Evolutionary conservation across 23 tunicate species (phyloP), one percentile per base, ranked within the genome.

Genomic region (Trididemnum miniatum): DNA sequence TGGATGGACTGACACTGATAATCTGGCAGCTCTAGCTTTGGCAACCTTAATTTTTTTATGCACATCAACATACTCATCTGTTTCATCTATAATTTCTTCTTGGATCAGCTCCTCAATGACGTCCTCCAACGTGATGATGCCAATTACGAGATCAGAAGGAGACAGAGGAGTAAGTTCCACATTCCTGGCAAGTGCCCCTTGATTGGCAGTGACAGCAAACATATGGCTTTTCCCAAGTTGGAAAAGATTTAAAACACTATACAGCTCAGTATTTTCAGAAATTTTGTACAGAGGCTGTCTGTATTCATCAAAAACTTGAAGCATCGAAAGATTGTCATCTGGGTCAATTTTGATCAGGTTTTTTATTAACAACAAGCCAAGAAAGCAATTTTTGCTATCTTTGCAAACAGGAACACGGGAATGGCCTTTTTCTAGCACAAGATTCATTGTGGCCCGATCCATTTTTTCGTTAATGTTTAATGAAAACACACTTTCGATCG

Each of bases 61-160:
- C 20, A 92, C 87, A 51, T 88, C 92, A 66, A 87, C 66, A 65
- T 86, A 91, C 1, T 73, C 86, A 76, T 96, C 99, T 28, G 99
- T 96, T 74, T 96, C 99, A 76, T 96, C 99, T 39, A 96, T 44
- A 27, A 96, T 96, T 80, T 96, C 99, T 81, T 96, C 99, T 31
- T 89, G 92, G n/a, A 96, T 96, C 28, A 96, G 74, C 65, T 96
- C 99, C 75, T 96, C 99, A 69, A 96, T 91, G 23, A 96, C 88
- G 85, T 96, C 99, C 84, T 96, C 99, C 44, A 96, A 59, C 1
- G 99, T 96, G 33, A 96, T 77, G 35, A 96, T 79, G 0, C 99
- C 99, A 20, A 80, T 59, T 1, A 89, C 79, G 12, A 35, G 4
- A 74, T 88, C 93, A 0, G 51, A 27, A 1, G 76, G 49, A 1